These are phyloP conservation scores for Lycaon pictus DNA, from an alignment of 2,113 vertebrate species.

Conservation along the genomic window DNA sequence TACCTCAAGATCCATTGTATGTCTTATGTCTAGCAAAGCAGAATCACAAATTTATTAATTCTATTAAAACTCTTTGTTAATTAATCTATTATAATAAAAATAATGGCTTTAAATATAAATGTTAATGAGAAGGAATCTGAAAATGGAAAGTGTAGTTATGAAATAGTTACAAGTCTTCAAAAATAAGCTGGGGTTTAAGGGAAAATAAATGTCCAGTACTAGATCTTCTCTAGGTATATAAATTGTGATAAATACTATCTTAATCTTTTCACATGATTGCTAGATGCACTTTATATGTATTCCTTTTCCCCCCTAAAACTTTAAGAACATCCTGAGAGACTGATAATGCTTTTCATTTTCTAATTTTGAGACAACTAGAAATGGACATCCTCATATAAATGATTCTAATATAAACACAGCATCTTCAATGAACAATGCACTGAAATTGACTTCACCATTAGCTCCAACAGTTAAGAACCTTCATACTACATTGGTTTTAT, in stretches of 20 bases:
- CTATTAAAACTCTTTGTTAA: background rate
- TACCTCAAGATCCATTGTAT: background rate
- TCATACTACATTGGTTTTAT: conserved; percentile 76
- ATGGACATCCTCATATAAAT: conserved; percentile 37
- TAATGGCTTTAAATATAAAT: background rate
- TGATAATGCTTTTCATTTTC: conserved; percentile 63
- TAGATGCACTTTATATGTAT: conserved; percentile 46
- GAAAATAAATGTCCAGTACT: background rate
- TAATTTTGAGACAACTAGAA: conserved; percentile 64
- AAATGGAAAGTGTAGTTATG: background rate
- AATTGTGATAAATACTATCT: background rate
- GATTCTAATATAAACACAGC: conserved; percentile 38
- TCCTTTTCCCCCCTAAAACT: conserved; percentile 14
- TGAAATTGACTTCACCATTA: conserved; percentile 57
- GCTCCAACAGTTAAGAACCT: conserved; percentile 61
- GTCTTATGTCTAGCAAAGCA: background rate
- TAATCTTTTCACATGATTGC: background rate
- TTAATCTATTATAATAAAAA: background rate
- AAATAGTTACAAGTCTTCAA: background rate
- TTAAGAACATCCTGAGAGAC: background rate
- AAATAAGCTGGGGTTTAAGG: background rate
- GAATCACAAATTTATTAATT: background rate
- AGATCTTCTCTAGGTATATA: background rate
- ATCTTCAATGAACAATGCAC: conserved; percentile 9
- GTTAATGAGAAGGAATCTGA: background rate